Evolutionary conservation across 2,888 invertebrate species (phyloP), one percentile per base, ranked within the genome.

Genomic region (Stratiomys singularior): DNA sequence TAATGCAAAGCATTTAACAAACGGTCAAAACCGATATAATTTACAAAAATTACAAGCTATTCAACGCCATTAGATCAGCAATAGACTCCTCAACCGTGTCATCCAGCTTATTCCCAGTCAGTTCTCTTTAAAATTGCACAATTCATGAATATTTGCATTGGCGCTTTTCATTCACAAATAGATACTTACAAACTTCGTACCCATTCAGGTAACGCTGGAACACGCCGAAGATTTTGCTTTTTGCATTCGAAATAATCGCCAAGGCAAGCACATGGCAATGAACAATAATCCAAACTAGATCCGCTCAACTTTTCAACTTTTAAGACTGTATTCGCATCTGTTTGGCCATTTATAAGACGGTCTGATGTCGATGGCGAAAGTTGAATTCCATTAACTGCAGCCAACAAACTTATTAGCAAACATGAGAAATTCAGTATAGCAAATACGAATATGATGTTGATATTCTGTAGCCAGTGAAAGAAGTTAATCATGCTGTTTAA

Each of bases 131-230:
- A 87, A 27, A 69, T 74, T 13, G 11, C 11, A 7, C 18, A 74
- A 69, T 56, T 37, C 37, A 9, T 37, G 28, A 74, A 69, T 23
- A 56, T 25, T 23, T n/a, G 15, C 23, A n/a, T 18, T 28, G 4
- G 15, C 60, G 4, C 18, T n/a, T n/a, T 52, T n/a, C 46, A n/a
- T n/a, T n/a, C 15, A 52, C 18, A 52, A n/a, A 9, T 52, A 52
- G 2, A 28, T 56, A 84, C 87, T 92, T 91, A 94, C 92, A 95
- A 89, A 84, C 90, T 90, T 88, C 91, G 90, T 86, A 93, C 92
- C 93, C 94, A 94, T 88, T 89, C 88, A 79, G 94, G 94, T 85
- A 95, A 89, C 87, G 91, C 88, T 81, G 95, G 94, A 86, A 94
- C 90, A 83, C 89, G 89, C 81, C 89, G 89, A 84, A 94, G 90